Conservation (phyloP, 2,888 invertebrate genomes). For the Drosophila gaucha region DNA sequence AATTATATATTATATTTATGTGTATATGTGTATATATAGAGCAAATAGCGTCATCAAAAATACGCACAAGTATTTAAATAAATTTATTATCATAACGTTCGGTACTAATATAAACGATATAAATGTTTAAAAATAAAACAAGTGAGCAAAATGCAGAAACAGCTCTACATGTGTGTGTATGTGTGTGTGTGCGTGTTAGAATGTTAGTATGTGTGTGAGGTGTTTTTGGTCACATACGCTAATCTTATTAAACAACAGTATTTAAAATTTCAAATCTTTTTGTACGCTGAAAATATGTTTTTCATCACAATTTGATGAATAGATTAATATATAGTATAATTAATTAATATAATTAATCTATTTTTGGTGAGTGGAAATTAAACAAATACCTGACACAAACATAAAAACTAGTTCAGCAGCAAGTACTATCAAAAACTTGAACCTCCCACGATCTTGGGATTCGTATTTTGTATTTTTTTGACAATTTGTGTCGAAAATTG, state of each 20-base stretch:
- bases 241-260: constrained; percentile 9
- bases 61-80: constrained; percentile 45
- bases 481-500: constrained; percentile 50
- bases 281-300: neutral
- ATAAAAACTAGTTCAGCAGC: constrained; percentile 6
- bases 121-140: constrained; percentile 61
- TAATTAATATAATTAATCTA: too few species aligned
- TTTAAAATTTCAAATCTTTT: neutral
- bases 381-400: neutral
- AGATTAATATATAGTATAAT: too few species aligned
- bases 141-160: constrained; percentile 34
- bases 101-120: constrained; percentile 40
- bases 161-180: neutral
- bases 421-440: constrained; percentile 57
- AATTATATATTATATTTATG: neutral
- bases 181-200: neutral
- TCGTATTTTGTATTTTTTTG: neutral
- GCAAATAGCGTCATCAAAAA: constrained; percentile 31
- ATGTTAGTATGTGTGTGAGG: constrained; percentile 10
- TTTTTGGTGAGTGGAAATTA: too few species aligned
- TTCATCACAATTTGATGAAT: neutral
- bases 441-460: constrained; percentile 65
- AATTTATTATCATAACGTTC: constrained; percentile 43
- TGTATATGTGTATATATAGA: neutral
- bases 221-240: constrained; percentile 17